Conservation (phyloP, 2,797 vertebrate genomes). For the Falco naumanni region DNA sequence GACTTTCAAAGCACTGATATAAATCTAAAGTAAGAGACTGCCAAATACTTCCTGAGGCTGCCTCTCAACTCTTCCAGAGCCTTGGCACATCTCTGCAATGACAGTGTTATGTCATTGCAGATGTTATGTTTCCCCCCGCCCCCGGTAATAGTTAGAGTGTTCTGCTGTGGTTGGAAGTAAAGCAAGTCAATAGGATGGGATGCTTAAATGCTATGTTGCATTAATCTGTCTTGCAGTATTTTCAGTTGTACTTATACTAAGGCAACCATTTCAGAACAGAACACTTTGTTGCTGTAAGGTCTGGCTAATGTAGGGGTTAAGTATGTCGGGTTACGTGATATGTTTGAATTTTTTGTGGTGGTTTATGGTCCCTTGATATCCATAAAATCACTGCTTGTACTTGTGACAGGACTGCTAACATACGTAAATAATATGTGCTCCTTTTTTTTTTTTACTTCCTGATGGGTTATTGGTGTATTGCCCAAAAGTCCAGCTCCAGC, state of each 20-base stretch:
- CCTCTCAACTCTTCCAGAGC: not conserved
- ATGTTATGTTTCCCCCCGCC: not conserved
- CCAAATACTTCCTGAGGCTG: not conserved
- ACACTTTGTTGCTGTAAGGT: not conserved
- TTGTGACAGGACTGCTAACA: not conserved
- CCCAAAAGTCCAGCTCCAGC: not conserved
- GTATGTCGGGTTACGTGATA: not conserved
- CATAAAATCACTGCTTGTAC: conserved; percentile 29
- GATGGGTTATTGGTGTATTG: not conserved
- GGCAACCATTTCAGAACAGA: not conserved
- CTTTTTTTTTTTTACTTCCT: not conserved
- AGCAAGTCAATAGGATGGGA: not conserved
- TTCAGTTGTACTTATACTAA: not conserved
- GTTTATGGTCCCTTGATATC: conserved; percentile 4
- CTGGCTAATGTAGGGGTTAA: not conserved
- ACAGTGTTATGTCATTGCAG: not conserved
- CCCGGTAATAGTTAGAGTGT: not conserved
- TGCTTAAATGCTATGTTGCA: not conserved
- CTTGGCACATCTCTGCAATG: not conserved
- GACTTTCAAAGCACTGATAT: not conserved
- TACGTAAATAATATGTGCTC: not conserved
- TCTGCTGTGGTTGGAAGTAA: not conserved
- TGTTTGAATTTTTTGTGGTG: not conserved
- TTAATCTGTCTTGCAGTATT: not conserved
- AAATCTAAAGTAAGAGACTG: not conserved